phyloP scores from a whole-genome alignment of 1,140 invertebrate genomes.

The Lepidurus couesii region DNA sequence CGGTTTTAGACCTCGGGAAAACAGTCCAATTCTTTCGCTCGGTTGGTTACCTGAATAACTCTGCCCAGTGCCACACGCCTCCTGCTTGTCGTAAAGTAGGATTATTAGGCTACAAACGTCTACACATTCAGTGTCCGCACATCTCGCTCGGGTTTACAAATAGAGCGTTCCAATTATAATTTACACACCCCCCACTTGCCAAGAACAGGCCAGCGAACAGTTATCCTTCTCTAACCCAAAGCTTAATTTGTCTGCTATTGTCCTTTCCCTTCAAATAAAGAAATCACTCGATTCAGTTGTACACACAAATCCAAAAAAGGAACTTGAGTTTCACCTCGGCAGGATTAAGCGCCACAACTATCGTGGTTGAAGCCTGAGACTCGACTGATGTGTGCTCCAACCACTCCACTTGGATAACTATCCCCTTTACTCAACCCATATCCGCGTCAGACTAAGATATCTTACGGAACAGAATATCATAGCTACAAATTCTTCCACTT shows the following conservation, averaged over 20 bases:
- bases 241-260: no score
- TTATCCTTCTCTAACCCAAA: no score
- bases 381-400: background rate
- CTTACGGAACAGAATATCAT: no score
- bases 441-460: background rate
- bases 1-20: background rate
- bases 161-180: no score
- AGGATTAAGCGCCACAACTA: background rate
- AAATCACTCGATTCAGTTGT: no score
- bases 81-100: slow-evolving; percentile 17
- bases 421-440: background rate
- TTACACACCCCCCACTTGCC: no score
- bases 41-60: background rate
- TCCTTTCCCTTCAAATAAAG: no score
- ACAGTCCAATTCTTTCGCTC: background rate
- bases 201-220: no score
- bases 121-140: background rate
- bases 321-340: background rate
- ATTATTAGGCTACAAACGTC: slow-evolving; percentile 14
- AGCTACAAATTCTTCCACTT: no score
- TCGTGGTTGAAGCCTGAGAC: slow-evolving; percentile 13
- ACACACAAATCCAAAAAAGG: background rate
- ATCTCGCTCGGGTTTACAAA: background rate
- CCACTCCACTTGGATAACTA: background rate
- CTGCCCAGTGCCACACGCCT: background rate